phyloP scores from a whole-genome alignment of 2,113 vertebrate genomes.

The Hyperoodon ampullatus region DNA sequence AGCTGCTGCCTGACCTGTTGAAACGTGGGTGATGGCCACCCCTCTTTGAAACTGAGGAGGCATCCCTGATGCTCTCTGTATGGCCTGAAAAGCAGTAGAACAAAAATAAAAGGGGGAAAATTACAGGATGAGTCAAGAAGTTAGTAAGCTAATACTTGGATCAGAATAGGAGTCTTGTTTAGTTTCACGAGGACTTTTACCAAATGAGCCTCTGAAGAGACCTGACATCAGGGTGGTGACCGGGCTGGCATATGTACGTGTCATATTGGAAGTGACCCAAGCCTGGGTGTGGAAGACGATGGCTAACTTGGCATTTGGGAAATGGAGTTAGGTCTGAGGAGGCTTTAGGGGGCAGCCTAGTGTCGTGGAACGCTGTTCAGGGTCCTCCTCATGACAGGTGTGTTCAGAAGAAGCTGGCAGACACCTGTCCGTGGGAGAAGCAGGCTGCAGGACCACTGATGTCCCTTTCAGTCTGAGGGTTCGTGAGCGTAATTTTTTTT shows the following conservation, averaged over 20 bases:
- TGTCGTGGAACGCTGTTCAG: not conserved
- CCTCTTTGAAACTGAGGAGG: not conserved
- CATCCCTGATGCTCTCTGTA: not conserved
- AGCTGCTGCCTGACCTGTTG: too few relatives aligned
- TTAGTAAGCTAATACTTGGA: too few relatives aligned
- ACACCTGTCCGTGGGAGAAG: not conserved
- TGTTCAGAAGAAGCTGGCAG: not conserved
- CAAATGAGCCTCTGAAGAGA: not conserved
- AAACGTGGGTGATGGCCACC: too few relatives aligned
- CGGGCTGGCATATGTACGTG: not conserved
- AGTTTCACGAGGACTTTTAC: not conserved
- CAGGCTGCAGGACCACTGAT: too few relatives aligned
- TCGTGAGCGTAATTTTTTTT: not conserved
- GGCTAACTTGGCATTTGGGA: not conserved
- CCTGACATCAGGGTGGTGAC: fast-evolving
- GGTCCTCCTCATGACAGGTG: fast-evolving
- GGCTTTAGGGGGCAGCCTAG: not conserved
- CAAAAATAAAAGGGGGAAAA: not conserved
- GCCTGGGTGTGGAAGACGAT: not conserved
- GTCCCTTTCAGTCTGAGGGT: not conserved
- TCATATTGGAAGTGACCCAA: fast-evolving
- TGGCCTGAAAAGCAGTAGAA: not conserved
- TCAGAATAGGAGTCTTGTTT: not conserved
- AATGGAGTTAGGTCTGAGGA: not conserved
- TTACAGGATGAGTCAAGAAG: not conserved